Percentiles rank a stretch among this genome's conserved stretches.
phyloP scores from a whole-genome alignment of 2,113 vertebrate genomes.

The Trogon surrucura region DNA sequence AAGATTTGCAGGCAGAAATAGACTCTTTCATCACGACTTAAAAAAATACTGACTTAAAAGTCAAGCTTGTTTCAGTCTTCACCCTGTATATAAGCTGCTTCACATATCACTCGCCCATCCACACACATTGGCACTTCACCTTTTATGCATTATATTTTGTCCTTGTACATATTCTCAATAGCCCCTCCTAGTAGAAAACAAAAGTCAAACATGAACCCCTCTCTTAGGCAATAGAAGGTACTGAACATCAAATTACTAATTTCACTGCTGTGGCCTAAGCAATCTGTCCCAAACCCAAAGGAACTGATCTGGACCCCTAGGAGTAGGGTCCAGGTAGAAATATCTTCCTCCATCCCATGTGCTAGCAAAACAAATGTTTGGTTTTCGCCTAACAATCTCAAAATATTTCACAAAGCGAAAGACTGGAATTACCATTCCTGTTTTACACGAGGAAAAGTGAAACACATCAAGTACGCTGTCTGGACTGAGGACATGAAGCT shows the following conservation, averaged over 20 bases:
- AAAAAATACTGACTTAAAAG: neutral
- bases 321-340: neutral
- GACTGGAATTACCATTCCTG: neutral
- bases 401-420: neutral
- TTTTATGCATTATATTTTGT: neutral
- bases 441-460: neutral
- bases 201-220: neutral
- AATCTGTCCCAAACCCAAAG: neutral
- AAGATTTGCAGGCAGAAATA: neutral
- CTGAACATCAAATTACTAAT: neutral
- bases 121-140: neutral
- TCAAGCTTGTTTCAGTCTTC: neutral
- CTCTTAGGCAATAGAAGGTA: neutral
- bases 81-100: neutral
- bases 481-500: neutral
- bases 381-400: neutral
- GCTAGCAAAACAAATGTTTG: neutral
- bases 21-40: neutral
- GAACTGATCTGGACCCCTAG: neutral
- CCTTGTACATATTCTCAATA: neutral
- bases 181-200: neutral
- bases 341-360: neutral
- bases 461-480: neutral
- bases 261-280: neutral
- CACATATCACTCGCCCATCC: neutral